Conservation (phyloP, 2,113 vertebrate genomes). For the Rhinolophus ferrumequinum region DNA sequence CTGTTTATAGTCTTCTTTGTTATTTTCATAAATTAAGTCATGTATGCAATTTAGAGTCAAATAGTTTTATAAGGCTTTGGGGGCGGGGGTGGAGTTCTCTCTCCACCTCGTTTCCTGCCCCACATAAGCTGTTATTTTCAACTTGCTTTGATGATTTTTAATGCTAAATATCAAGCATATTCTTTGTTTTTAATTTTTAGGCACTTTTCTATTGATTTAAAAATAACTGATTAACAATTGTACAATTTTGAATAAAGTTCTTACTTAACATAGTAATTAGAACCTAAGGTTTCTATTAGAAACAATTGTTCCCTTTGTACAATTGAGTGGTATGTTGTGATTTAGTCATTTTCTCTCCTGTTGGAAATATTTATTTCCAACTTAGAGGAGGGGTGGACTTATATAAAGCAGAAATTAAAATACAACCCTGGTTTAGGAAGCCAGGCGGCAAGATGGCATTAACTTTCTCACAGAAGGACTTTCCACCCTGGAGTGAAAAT, state of each 20-base stretch:
- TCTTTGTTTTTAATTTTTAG: not conserved
- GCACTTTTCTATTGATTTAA: not conserved
- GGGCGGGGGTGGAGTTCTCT: not conserved
- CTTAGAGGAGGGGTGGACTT: not conserved
- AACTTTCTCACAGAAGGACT: not conserved
- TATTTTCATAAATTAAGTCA: not conserved
- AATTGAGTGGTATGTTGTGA: not conserved
- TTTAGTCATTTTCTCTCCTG: conserved; percentile 3
- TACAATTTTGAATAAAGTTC: not conserved
- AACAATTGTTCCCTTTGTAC: not conserved
- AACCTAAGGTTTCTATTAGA: not conserved
- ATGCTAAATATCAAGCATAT: not conserved
- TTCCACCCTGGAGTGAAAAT: not conserved
- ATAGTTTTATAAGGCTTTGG: not conserved
- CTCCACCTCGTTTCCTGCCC: not conserved
- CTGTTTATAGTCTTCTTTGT: not conserved
- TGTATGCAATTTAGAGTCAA: not conserved
- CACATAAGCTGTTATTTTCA: not conserved
- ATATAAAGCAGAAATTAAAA: not conserved
- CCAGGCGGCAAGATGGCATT: not conserved
- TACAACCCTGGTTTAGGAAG: conserved; percentile 6
- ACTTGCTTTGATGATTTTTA: not conserved
- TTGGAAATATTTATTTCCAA: conserved; percentile 19
- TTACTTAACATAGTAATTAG: not conserved
- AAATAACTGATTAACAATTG: not conserved